Base-by-base conservation (phyloP, 1,140 invertebrate species). In the Ips nitidus region DNA sequence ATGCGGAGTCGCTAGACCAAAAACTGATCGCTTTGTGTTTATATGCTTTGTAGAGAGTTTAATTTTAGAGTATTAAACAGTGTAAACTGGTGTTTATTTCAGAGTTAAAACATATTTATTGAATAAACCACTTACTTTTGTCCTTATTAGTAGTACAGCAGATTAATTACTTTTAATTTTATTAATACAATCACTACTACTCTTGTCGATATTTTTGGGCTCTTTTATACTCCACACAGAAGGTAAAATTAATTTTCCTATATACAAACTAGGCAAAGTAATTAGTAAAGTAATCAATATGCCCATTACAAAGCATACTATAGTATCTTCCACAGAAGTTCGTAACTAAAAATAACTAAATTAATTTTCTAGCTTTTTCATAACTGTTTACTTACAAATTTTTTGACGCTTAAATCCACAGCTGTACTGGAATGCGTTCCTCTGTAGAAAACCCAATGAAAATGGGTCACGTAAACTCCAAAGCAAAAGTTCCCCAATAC, bases 401-500 rank as follows among this genome's bases (percentile, higher is more conserved):
- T 5, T 7, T 1, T 3, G 4, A 45, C 2, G 2, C 3, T 47
- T 5, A 62, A 37, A 5, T 62, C 22, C 7, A 62, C 42, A 8
- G 36, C 2, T 8, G 42, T 47, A 4, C n/a, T 62, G 38, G n/a
- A 47, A 41, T 41, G 39, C 3, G 58, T 36, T 45, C 37, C 43
- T 39, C 36, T 66, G 2, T 3, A 8, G 7, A 58, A 50, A 1
- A 66, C 55, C 22, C 41, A 42, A 4, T 4, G 2, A 41, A 66
- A 66, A 58, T 66, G 64, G 53, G 40, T 58, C 6, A 66, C 8
- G 36, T 66, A 66, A 1, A 52, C 55, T 6, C 4, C 41, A 58
- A 58, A 66, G 0, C 53, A 55, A 41, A 47, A 66, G 41, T 47
- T 59, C 50, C 53, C 64, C n/a, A 66, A 6, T n/a, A 50, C 0